Conservation (phyloP, 2,888 invertebrate species). For the Macropis europaea region DNA sequence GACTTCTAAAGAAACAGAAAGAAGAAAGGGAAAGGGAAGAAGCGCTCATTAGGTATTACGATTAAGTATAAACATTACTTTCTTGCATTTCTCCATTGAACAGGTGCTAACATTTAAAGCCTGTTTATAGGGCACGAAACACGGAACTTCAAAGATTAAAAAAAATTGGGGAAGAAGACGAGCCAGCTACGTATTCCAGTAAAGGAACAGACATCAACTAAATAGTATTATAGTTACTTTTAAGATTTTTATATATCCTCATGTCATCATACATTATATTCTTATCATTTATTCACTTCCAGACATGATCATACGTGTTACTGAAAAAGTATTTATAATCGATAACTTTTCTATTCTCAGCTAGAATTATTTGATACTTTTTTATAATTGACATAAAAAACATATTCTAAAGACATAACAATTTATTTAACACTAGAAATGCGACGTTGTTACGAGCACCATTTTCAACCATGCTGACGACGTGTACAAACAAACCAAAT, state of each 20-base stretch:
- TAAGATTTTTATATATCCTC: constrained; percentile 16
- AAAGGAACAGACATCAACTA: constrained; percentile 72
- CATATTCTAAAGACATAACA: neutral
- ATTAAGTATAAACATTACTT: neutral
- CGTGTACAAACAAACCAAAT: neutral
- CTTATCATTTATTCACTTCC: constrained; percentile 10
- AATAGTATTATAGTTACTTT: neutral
- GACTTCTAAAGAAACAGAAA: constrained; percentile 82
- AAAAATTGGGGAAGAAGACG: constrained; percentile 72
- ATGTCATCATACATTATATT: constrained; percentile 14
- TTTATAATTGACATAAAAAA: neutral
- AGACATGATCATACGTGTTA: neutral
- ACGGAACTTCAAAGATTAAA: constrained; percentile 70
- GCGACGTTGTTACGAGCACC: neutral
- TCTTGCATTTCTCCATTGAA: neutral
- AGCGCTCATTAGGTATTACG: constrained; percentile 74
- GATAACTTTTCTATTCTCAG: neutral
- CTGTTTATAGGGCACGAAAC: constrained; percentile 58
- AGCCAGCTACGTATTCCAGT: constrained; percentile 49
- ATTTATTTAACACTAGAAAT: neutral
- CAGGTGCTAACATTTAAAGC: neutral
- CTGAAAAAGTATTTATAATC: neutral
- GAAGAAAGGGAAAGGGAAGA: constrained; percentile 81
- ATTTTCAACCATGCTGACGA: neutral
- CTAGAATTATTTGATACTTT: neutral